phyloP scores from a whole-genome alignment of 2,797 vertebrate species.

The Agapornis canus region DNA sequence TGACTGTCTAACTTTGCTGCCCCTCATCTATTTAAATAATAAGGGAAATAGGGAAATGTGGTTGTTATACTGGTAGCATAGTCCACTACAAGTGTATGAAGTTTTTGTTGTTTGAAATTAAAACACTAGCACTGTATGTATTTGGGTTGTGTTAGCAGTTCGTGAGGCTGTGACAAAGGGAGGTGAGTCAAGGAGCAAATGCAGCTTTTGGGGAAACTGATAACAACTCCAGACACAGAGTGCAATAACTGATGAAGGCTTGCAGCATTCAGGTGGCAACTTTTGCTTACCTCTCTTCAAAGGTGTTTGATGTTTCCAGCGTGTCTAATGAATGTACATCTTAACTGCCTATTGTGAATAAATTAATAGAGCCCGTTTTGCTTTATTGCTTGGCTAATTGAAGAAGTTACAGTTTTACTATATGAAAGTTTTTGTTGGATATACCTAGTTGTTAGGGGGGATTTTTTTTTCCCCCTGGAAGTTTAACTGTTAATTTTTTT shows the following conservation, averaged over 20 bases:
- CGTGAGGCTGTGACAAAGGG: neutral
- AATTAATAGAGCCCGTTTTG: neutral
- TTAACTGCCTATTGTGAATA: neutral
- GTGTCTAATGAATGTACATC: neutral
- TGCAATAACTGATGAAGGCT: neutral
- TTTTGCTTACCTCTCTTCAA: neutral
- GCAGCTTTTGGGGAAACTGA: neutral
- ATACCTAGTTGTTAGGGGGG: neutral
- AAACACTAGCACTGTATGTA: neutral
- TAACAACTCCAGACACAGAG: neutral
- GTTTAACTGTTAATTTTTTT: neutral
- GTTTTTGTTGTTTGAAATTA: slow-evolving; percentile 13
- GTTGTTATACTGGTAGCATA: neutral
- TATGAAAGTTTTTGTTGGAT: neutral
- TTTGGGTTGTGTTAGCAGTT: neutral
- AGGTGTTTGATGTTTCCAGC: neutral
- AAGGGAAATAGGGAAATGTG: slow-evolving; percentile 20
- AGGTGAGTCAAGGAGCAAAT: neutral
- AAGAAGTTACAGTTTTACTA: neutral
- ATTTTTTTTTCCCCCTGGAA: neutral
- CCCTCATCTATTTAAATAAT: slow-evolving; percentile 60
- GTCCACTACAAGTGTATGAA: neutral
- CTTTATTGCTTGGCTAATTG: neutral
- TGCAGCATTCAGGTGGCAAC: neutral
- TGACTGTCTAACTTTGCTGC: slow-evolving; percentile 65